Evolutionary conservation across 2,888 invertebrate species (phyloP).

Genomic region (Pocota personata): DNA sequence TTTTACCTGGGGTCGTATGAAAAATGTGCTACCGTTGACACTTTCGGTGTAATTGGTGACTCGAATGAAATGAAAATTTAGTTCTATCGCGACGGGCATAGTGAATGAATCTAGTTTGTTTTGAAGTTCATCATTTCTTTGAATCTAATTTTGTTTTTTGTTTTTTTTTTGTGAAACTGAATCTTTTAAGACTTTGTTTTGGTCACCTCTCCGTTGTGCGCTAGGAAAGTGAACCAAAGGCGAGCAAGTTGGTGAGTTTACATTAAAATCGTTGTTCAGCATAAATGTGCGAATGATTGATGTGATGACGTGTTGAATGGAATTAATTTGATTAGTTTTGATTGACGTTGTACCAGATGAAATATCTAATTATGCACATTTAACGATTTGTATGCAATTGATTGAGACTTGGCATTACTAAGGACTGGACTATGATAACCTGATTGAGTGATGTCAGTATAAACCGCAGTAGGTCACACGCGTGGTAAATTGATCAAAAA

Average conservation of each 20-base stretch:
- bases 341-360: not conserved
- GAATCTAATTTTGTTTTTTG: too few species aligned
- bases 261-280: not conserved
- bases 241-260: constrained; percentile 10
- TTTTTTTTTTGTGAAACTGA: not conserved
- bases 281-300: not conserved
- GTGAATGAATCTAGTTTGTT: constrained; percentile 35
- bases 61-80: constrained; percentile 21
- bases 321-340: not conserved
- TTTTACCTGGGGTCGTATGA: constrained; percentile 4
- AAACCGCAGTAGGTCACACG: not conserved
- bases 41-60: constrained; percentile 26
- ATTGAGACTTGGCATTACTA: not conserved
- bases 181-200: not conserved
- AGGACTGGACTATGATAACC: not conserved
- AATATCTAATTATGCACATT: not conserved
- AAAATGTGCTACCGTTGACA: constrained; percentile 37
- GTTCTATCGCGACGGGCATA: constrained; percentile 48
- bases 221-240: not conserved
- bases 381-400: not conserved
- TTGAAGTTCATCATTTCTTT: not conserved
- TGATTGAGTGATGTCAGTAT: not conserved
- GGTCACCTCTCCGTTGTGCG: not conserved
- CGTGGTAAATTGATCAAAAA: not conserved
- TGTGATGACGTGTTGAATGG: not conserved